Base-by-base conservation (phyloP, 2,113 vertebrate species). In the Eretmodus cyanostictus region DNA sequence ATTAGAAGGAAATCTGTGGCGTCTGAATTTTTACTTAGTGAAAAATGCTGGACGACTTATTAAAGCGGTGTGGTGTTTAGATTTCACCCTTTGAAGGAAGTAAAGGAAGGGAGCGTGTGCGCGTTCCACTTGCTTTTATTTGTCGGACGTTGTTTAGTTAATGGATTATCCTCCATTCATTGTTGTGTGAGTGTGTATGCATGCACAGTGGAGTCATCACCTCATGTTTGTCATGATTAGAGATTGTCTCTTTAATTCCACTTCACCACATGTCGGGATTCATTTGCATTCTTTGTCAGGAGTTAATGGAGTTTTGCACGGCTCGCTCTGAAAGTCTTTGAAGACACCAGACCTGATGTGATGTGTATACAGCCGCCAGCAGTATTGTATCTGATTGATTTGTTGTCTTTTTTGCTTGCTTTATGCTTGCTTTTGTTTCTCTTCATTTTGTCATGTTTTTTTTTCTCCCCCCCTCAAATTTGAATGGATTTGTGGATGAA, bases 201-300 rank as follows among this genome's bases (percentile, higher is more conserved):
- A 19, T 24, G 5, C 95, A 93, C 96, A 97, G 97, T 84, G 61
- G 81, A 87, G 73, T 97, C 97, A 97, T 98, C 97, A 97, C 98
- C 97, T 97, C 85, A 95, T 97, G 97, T 95, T 99, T 98, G 97
- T 98, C 98, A 98, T 98, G 98, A 98, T 99, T 98, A 98, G 98
- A 98, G 97, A 96, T 97, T 97, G 98, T 97, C 92, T 97, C 97
- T 98, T 98, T 99, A 99, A 98, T 98, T 98, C 97, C 97, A 96
- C 98, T 97, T 97, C 98, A 97, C 98, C 98, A 98, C 98, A 98
- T 98, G 98, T 98, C 97, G 97, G 97, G 97, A 98, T 99, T 98
- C 98, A 99, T 99, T 99, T 99, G 98, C 98, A 98, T 98, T 99
- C 97, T 99, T 99, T 99, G 98, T 99, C 98, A 98, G 97, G 98